Evolutionary conservation across 2,113 vertebrate genomes (phyloP).

Genomic region (Hemiprocne comata): DNA sequence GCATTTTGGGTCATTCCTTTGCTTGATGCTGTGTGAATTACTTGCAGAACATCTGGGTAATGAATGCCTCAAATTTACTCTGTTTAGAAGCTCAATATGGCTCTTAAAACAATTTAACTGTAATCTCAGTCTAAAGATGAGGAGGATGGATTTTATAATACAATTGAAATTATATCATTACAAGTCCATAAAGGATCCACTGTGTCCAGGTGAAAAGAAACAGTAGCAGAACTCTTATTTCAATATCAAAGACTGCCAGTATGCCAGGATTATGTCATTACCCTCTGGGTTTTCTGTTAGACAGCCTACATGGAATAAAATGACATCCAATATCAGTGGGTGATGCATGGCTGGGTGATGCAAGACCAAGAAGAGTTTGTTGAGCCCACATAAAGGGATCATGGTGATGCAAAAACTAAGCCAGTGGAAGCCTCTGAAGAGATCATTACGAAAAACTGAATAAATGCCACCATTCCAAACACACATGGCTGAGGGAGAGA

Average conservation of each 20-base stretch:
- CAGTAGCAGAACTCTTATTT: neutral
- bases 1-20: neutral
- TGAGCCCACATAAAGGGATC: rapidly evolving
- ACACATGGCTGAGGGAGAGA: neutral
- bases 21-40: neutral
- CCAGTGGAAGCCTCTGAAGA: neutral
- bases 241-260: rapidly evolving
- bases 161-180: neutral
- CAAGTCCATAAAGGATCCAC: neutral
- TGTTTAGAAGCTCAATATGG: neutral
- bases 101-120: neutral
- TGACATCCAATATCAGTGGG: neutral
- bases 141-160: neutral
- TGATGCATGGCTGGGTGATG: neutral
- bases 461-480: neutral
- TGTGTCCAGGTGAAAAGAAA: neutral
- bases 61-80: neutral
- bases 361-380: neutral
- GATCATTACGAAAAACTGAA: neutral
- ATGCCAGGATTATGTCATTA: neutral
- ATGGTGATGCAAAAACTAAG: neutral
- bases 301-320: neutral
- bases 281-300: neutral
- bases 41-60: neutral
- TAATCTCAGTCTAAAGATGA: neutral